Percentiles rank a stretch among this genome's conserved stretches.
phyloP scores from a whole-genome alignment of 92 coral and sea anemone species.

The Anthopleura xanthogrammica region DNA sequence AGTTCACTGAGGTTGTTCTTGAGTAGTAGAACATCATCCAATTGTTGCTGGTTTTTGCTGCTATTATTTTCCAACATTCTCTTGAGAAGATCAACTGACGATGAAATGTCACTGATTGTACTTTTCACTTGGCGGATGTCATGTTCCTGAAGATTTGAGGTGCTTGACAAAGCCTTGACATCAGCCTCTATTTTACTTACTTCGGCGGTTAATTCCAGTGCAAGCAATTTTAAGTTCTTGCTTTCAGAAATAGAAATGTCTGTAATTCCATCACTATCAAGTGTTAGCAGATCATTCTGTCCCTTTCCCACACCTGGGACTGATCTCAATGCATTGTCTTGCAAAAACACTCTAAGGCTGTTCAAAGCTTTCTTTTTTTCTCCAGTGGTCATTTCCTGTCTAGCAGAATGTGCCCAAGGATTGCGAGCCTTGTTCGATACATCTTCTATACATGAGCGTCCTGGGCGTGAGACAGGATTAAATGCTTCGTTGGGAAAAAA shows the following conservation, averaged over 20 bases:
- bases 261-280: neutral
- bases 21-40: neutral
- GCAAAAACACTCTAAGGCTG: neutral
- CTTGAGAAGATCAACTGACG: neutral
- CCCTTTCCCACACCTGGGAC: neutral
- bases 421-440: neutral
- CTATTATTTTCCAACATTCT: neutral
- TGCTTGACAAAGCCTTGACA: neutral
- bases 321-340: neutral
- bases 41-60: neutral
- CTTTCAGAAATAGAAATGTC: neutral
- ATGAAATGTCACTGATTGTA: neutral
- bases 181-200: neutral
- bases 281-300: neutral
- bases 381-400: neutral
- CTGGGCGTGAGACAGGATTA: neutral
- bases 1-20: neutral
- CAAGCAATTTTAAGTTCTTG: neutral
- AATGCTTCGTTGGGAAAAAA: neutral
- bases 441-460: neutral
- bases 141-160: neutral
- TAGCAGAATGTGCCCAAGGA: neutral
- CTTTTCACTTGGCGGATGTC: slow-evolving; percentile 1
- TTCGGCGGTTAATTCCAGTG: neutral
- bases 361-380: neutral